Conservation (phyloP, 2,797 vertebrate genomes). For the Pachyuromys duprasi region DNA sequence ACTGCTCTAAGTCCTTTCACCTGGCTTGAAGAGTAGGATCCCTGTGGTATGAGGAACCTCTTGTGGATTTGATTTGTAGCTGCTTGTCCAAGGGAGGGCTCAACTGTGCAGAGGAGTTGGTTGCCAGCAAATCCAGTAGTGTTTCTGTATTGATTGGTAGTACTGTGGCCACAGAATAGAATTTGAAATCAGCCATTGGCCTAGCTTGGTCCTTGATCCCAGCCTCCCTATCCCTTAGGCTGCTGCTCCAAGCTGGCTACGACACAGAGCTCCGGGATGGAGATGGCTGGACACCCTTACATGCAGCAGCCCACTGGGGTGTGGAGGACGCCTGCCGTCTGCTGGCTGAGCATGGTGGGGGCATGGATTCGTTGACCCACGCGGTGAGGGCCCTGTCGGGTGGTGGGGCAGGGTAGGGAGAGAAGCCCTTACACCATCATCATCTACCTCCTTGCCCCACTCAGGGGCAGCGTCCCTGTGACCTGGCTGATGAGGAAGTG, state of each 20-base stretch:
- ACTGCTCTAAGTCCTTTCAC: background rate
- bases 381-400: constrained; percentile 86
- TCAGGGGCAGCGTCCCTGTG: constrained; percentile 94
- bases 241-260: constrained; percentile 93
- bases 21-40: background rate
- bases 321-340: constrained; percentile 93
- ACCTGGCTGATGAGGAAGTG: constrained; percentile 93
- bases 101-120: background rate
- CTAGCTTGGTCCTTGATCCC: background rate
- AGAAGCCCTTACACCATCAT: accelerated
- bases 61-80: background rate
- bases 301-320: constrained; percentile 95
- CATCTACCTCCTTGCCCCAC: background rate
- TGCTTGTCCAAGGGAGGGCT: background rate
- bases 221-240: constrained; percentile 82
- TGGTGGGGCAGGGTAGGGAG: background rate
- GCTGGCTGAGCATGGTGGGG: constrained; percentile 93
- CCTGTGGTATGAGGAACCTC: background rate
- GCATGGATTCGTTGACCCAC: constrained; percentile 94
- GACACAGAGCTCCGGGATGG: constrained; percentile 92
- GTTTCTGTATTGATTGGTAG: accelerated
- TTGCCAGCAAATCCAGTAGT: background rate
- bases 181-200: background rate
- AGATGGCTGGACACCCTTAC: constrained; percentile 96
- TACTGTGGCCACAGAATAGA: background rate